Evolutionary conservation across 2,888 invertebrate genomes (phyloP).

Genomic region (Ditula angustiorana): DNA sequence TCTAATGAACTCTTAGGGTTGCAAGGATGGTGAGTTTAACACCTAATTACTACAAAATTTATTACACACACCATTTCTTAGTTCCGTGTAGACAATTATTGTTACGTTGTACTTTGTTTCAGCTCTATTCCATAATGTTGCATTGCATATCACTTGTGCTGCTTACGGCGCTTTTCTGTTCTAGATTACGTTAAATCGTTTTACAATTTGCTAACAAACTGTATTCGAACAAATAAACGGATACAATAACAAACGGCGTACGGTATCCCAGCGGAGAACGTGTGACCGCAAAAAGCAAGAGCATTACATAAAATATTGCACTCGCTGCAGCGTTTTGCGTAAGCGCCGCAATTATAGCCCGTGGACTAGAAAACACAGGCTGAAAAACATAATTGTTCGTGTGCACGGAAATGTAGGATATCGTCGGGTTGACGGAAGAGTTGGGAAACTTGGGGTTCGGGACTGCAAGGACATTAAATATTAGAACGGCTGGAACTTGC

Average conservation of each 20-base stretch:
- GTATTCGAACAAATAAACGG: constrained; percentile 24
- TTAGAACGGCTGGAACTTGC: constrained; percentile 5
- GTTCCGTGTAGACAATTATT: too few species aligned
- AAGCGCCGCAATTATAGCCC: constrained; percentile 51
- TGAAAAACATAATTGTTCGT: constrained; percentile 36
- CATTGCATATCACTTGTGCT: background rate
- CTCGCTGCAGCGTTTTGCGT: constrained; percentile 48
- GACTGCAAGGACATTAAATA: constrained; percentile 20
- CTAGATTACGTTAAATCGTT: constrained; percentile 16
- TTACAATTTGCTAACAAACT: constrained; percentile 27
- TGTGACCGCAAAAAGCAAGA: constrained; percentile 53
- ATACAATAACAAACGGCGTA: constrained; percentile 28
- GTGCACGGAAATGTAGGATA: constrained; percentile 22
- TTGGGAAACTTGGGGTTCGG: constrained; percentile 21
- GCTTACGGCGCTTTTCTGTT: constrained; percentile 1
- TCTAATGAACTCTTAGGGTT: constrained; percentile 27
- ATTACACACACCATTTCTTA: too few species aligned
- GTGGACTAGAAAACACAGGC: constrained; percentile 50
- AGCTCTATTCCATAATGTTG: background rate
- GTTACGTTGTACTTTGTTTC: background rate
- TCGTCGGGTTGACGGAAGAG: constrained; percentile 10
- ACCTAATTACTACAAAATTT: background rate
- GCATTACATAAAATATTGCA: constrained; percentile 55
- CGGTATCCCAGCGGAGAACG: constrained; percentile 37
- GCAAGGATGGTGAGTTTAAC: background rate